phyloP scores from a whole-genome alignment of 2,888 invertebrate genomes.

The Volucella bombylans region DNA sequence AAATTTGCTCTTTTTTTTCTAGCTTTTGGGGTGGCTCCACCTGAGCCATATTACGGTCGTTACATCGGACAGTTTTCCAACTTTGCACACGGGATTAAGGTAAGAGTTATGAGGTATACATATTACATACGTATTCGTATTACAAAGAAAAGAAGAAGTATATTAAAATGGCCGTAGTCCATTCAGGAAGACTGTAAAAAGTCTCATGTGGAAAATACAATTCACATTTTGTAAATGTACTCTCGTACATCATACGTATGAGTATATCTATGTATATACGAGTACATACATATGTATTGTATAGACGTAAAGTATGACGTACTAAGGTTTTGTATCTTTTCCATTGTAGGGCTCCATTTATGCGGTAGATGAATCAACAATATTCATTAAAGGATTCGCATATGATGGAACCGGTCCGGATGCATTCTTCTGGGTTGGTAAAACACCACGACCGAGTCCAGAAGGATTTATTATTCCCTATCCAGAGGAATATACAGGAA shows the following conservation, averaged over 20 bases:
- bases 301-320: background rate
- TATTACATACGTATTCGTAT: no score
- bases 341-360: constrained; percentile 88
- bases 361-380: constrained; percentile 93
- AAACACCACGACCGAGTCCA: constrained; percentile 90
- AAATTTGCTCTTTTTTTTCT: constrained; percentile 51
- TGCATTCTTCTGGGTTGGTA: constrained; percentile 95
- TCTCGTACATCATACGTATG: background rate
- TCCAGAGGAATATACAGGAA: constrained; percentile 91
- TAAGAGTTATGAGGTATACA: constrained; percentile 68
- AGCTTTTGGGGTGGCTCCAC: constrained; percentile 80
- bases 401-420: constrained; percentile 95
- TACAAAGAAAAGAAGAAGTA: constrained; percentile 28
- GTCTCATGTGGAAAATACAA: constrained; percentile 36
- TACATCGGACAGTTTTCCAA: constrained; percentile 88
- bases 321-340: constrained; percentile 58
- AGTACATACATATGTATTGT: background rate
- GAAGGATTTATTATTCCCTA: constrained; percentile 93
- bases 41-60: constrained; percentile 90
- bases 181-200: constrained; percentile 59
- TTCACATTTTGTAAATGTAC: background rate
- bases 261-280: background rate
- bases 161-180: constrained; percentile 3
- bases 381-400: constrained; percentile 93
- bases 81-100: constrained; percentile 89